phyloP scores from a whole-genome alignment of 2,797 vertebrate genomes.

The Lepilemur ruficaudatus region DNA sequence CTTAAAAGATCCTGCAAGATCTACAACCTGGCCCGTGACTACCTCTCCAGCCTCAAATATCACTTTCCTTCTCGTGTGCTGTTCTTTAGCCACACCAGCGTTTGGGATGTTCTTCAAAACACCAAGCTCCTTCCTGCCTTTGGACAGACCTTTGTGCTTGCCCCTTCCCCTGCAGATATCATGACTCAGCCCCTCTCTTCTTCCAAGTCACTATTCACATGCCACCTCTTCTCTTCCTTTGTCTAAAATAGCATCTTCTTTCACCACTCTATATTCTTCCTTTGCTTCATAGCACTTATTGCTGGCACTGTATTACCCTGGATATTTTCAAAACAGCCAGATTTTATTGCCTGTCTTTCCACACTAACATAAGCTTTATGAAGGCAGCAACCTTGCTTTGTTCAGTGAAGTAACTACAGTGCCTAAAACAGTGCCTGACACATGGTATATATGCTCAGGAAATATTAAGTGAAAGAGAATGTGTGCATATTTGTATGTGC shows the following conservation, averaged over 20 bases:
- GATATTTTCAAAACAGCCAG: no score
- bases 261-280: background rate
- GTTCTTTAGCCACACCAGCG: background rate
- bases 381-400: background rate
- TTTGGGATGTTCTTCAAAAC: background rate
- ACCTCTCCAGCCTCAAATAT: background rate
- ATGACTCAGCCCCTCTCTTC: background rate
- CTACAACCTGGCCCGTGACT: background rate
- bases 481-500: background rate
- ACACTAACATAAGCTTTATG: background rate
- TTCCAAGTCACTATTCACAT: background rate
- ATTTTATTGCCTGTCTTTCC: background rate
- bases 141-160: background rate
- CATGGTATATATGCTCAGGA: background rate
- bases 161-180: background rate
- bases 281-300: background rate
- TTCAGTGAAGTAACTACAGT: background rate
- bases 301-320: background rate
- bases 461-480: background rate
- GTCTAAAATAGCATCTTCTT: background rate
- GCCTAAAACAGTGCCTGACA: background rate
- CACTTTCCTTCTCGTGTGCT: background rate
- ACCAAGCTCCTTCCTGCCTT: background rate
- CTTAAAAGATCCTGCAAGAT: background rate
- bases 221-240: background rate